Conservation (phyloP, 2,888 invertebrate species). For the Trachelus troglodyta region DNA sequence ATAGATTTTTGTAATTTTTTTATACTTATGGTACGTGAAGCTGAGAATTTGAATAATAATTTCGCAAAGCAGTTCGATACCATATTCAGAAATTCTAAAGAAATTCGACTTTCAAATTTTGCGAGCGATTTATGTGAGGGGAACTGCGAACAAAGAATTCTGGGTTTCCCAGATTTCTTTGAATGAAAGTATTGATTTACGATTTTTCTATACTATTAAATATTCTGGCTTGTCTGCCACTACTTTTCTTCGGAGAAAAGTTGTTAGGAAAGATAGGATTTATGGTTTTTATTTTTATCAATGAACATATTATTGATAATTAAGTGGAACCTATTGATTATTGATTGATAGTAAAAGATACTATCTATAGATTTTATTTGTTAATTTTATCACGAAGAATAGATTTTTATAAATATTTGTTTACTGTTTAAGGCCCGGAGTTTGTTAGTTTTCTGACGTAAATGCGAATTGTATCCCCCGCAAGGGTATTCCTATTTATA, state of each 20-base stretch:
- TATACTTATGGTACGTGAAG: too few relatives aligned
- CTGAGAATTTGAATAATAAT: too few relatives aligned
- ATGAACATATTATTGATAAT: background rate
- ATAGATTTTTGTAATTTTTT: too few relatives aligned
- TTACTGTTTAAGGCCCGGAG: background rate
- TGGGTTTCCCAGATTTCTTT: background rate
- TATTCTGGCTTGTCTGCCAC: background rate
- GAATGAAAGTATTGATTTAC: background rate
- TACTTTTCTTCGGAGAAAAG: too few relatives aligned
- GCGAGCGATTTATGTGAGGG: too few relatives aligned
- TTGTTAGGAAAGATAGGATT: too few relatives aligned
- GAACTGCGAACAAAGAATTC: too few relatives aligned
- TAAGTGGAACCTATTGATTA: background rate
- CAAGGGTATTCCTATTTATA: background rate
- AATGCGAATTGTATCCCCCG: background rate
- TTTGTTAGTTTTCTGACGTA: background rate
- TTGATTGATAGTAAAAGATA: background rate
- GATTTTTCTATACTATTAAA: background rate
- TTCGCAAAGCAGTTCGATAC: too few relatives aligned
- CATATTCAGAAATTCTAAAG: too few relatives aligned
- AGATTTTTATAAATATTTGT: too few relatives aligned
- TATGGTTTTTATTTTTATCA: background rate
- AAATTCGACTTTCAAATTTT: too few relatives aligned
- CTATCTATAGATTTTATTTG: background rate
- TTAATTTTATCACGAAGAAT: too few relatives aligned